Conservation (phyloP, 2,113 vertebrate genomes). For the Axis porcinus region DNA sequence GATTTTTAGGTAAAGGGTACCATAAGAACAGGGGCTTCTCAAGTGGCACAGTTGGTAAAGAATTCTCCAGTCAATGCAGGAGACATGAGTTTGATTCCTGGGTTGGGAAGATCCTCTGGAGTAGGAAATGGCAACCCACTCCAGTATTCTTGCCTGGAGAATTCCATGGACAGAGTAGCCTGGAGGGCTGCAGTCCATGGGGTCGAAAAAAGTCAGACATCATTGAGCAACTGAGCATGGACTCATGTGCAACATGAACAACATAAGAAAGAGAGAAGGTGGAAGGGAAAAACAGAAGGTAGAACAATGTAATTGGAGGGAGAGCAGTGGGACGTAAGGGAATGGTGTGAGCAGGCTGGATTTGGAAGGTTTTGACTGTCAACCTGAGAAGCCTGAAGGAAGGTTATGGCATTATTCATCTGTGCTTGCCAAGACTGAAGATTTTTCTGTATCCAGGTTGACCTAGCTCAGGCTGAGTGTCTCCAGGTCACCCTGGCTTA, state of each 20-base stretch:
- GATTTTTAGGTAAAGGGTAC: neutral
- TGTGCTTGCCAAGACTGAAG: neutral
- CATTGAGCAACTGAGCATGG: too few species aligned
- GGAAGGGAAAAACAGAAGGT: neutral
- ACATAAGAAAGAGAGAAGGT: neutral
- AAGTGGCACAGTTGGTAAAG: neutral
- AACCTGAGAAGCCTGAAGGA: neutral
- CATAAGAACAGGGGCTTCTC: neutral
- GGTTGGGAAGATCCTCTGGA: neutral
- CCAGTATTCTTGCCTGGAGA: neutral
- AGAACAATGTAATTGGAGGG: neutral
- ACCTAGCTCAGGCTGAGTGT: neutral
- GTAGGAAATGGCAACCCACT: neutral
- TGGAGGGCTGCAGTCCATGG: neutral
- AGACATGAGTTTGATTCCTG: neutral
- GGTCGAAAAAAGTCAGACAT: rapidly evolving
- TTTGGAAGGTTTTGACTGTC: neutral
- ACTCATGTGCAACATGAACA: rapidly evolving
- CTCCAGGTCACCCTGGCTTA: neutral
- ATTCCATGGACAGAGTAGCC: neutral
- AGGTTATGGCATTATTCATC: neutral
- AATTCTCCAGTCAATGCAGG: neutral
- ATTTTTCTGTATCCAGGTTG: neutral
- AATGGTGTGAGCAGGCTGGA: neutral
- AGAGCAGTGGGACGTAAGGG: neutral